Conservation (phyloP, 2,797 vertebrate genomes). For the Malurus splendens region DNA sequence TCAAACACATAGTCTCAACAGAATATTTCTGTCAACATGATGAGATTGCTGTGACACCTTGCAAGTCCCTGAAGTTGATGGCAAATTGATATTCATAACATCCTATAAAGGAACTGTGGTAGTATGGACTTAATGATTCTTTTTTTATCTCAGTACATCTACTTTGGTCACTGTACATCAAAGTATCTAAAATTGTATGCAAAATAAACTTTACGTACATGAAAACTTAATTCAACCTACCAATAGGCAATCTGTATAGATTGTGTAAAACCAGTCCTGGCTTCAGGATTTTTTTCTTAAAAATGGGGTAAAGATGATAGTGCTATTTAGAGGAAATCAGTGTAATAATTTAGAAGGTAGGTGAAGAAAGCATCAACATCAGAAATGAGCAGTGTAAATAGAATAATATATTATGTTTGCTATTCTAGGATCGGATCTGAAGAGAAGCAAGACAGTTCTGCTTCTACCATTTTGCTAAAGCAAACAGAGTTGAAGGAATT, state of each 20-base stretch:
- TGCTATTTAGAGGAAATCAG: background rate
- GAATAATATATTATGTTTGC: background rate
- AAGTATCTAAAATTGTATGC: background rate
- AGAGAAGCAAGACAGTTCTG: background rate
- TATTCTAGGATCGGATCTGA: background rate
- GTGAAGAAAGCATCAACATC: rapidly evolving
- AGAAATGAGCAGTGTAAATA: background rate
- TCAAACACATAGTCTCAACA: background rate
- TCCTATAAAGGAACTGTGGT: background rate
- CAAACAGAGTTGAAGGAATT: background rate
- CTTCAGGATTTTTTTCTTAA: background rate
- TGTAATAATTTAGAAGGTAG: background rate
- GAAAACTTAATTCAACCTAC: background rate
- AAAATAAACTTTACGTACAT: background rate
- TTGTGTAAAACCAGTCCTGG: background rate
- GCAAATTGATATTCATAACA: background rate
- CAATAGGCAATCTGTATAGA: background rate
- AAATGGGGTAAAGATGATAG: background rate
- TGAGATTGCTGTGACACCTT: background rate
- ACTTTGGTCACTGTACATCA: background rate
- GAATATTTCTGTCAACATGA: background rate
- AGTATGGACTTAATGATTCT: background rate
- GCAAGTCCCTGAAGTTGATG: background rate
- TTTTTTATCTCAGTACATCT: background rate
- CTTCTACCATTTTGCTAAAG: background rate